These are phyloP conservation scores for Smittia aterrima DNA, from an alignment of 2,888 invertebrate species.

Conservation along the genomic window DNA sequence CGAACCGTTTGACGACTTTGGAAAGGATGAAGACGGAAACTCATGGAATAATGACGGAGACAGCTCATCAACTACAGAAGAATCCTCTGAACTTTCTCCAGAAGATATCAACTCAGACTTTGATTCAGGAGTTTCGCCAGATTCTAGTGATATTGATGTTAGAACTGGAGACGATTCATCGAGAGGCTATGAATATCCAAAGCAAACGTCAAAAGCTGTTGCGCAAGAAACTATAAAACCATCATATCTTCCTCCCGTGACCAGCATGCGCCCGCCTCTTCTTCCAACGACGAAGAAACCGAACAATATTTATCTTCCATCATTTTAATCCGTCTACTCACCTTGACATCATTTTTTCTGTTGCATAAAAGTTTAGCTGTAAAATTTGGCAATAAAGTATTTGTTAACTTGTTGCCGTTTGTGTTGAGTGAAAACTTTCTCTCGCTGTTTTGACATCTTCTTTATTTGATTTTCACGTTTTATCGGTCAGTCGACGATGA, in stretches of 20 bases:
- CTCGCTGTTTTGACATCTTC: not conserved
- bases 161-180: too few species aligned
- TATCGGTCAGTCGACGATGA: not conserved
- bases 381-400: slow-evolving; percentile 11
- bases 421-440: not conserved
- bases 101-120: too few species aligned
- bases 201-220: not conserved
- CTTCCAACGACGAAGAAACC: not conserved
- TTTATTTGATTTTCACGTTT: slow-evolving; percentile 4
- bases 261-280: not conserved
- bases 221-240: not conserved
- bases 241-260: not conserved
- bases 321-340: not conserved
- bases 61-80: not conserved
- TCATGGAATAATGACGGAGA: not conserved
- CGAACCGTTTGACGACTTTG: not conserved
- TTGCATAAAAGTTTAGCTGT: slow-evolving; percentile 9
- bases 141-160: too few species aligned
- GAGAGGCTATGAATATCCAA: slow-evolving; percentile 5
- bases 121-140: too few species aligned
- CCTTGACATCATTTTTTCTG: slow-evolving; percentile 26
- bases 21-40: not conserved
- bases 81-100: too few species aligned
- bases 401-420: not conserved
- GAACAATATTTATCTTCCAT: not conserved